phyloP scores from a whole-genome alignment of 2,113 vertebrate species.

The Macquaria australasica region DNA sequence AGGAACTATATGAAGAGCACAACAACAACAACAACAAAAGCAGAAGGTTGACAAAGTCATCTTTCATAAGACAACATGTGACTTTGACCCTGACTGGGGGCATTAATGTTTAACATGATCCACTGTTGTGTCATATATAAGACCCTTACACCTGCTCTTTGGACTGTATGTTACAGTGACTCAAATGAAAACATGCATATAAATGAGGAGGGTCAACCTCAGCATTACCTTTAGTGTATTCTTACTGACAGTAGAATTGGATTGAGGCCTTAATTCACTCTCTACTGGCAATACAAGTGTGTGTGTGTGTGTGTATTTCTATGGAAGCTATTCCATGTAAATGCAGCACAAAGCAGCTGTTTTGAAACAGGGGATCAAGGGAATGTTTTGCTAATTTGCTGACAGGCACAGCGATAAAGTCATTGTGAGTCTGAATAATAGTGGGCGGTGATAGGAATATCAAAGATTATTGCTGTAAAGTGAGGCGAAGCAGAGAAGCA shows the following conservation, averaged over 20 bases:
- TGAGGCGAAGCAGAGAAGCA: conserved; percentile 9
- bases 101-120: neutral
- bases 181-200: conserved; percentile 29
- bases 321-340: conserved; percentile 14
- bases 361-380: neutral
- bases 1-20: neutral
- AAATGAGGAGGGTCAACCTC: neutral
- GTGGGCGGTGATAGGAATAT: conserved; percentile 31
- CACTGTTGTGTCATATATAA: neutral
- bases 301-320: neutral
- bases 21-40: neutral
- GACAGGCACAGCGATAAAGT: conserved; percentile 44
- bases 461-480: conserved; percentile 21
- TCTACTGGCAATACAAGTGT: neutral
- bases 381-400: conserved; percentile 37
- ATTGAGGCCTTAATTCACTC: neutral
- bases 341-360: conserved; percentile 11
- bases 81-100: neutral
- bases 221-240: neutral
- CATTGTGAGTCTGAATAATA: conserved; percentile 25
- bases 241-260: neutral
- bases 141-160: neutral
- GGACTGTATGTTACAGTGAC: neutral
- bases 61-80: conserved; percentile 4
- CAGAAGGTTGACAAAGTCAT: conserved; percentile 4